Evolutionary conservation across 2,797 vertebrate genomes (phyloP), one percentile per base, ranked within the genome.

Genomic region (Silurus aristotelis): DNA sequence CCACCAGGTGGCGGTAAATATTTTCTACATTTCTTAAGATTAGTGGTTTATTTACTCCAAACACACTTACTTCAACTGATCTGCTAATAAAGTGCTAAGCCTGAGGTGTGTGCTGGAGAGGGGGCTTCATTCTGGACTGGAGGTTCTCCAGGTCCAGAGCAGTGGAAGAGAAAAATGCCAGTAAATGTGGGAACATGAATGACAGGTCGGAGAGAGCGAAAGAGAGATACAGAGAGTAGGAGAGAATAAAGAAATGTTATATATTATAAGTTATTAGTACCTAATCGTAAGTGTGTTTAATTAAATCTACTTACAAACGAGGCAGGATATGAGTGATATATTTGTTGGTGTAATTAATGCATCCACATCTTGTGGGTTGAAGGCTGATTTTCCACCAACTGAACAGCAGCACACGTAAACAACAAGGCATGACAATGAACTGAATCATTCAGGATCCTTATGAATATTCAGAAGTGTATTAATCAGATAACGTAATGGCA

Each of bases 1-100:
- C 83, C 87, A 83, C 58, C 68, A 85, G 87, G 67, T 60, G 80
- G 66, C 80, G 46, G 67, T 71, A 70, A 58, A 5, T 70, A 5
- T 6, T 38, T 70, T 60, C 25, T 56, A 38, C 14, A 68, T 81
- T 20, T 6, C 13, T 15, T 8, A 8, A 2, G 12, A 20, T 38
- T 60, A 17, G 46, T 15, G 22, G 13, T 13, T 22, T 3, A 15
- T 1, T 78, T 43, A 46, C 22, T 63, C 13, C 58, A 5, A n/a
- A 17, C 38, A 80, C 77, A 80, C 38, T 60, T 63, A 60, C 15
- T 5, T 64, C 20, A 76, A 56, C 6, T 76, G 31, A 58, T 56
- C 52, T 76, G 52, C 25, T 76, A 55, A 56, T 56, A 0, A 56
- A 19, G 6, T 56, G 20, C 9, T 14, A n/a, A 43, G 43, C 31